phyloP scores from a whole-genome alignment of 1,140 invertebrate species.

The Sitodiplosis mosellana region DNA sequence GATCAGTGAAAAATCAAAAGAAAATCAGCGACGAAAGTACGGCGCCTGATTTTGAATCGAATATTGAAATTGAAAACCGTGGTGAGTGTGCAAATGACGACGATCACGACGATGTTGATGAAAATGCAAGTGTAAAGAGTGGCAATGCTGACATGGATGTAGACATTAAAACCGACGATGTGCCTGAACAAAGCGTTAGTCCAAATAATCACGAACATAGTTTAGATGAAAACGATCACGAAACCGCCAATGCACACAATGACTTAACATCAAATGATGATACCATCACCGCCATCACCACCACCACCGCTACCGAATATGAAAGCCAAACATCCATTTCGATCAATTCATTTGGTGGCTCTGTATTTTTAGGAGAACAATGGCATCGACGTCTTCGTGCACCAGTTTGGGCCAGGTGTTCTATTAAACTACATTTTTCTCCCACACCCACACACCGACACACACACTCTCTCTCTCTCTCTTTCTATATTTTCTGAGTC shows the following conservation, averaged over 20 bases:
- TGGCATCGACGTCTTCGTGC: slow-evolving; percentile 41
- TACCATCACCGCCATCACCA: too few species aligned
- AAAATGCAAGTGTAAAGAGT: slow-evolving; percentile 13
- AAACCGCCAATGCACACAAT: slow-evolving; percentile 7
- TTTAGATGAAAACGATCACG: not conserved
- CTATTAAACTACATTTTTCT: too few species aligned
- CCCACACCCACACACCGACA: too few species aligned
- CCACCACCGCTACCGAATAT: slow-evolving; percentile 18
- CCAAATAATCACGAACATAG: slow-evolving; percentile 7
- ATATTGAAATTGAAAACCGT: not conserved
- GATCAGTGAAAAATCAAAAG: too few species aligned
- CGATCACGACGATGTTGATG: slow-evolving; percentile 22
- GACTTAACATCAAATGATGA: too few species aligned
- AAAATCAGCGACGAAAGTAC: too few species aligned
- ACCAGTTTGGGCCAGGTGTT: slow-evolving; percentile 52
- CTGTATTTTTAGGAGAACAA: too few species aligned
- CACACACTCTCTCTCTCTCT: too few species aligned
- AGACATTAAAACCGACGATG: not conserved
- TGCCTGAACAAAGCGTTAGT: slow-evolving; percentile 23
- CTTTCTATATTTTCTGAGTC: too few species aligned
- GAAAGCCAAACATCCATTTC: slow-evolving; percentile 18
- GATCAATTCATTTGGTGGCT: slow-evolving; percentile 8
- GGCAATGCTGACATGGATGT: not conserved
- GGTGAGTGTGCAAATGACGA: slow-evolving; percentile 10
- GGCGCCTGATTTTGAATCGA: not conserved